phyloP scores from a whole-genome alignment of 2,888 invertebrate genomes.

The Sthenelais limicola region DNA sequence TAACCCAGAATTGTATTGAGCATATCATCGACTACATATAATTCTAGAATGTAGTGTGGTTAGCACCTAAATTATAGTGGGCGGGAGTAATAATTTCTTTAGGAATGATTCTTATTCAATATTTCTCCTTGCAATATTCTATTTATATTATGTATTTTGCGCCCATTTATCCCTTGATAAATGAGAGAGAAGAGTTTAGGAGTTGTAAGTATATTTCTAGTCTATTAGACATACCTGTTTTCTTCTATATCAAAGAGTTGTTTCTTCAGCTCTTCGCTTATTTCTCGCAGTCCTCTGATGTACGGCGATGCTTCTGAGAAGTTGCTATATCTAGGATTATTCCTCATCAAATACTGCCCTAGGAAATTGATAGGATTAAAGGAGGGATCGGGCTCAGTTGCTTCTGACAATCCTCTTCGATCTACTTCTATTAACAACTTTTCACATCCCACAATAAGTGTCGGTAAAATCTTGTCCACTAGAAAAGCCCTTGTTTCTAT shows the following conservation, averaged over 20 bases:
- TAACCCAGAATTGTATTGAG: too few relatives aligned
- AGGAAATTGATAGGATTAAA: slow-evolving; percentile 72
- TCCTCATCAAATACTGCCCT: slow-evolving; percentile 71
- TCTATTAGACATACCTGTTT: slow-evolving; percentile 63
- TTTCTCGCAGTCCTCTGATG: slow-evolving; percentile 67
- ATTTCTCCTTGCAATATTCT: too few relatives aligned
- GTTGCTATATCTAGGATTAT: slow-evolving; percentile 71
- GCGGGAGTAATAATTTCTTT: too few relatives aligned
- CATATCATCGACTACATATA: too few relatives aligned
- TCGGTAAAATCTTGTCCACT: slow-evolving; percentile 70
- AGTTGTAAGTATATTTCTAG: neutral
- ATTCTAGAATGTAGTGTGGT: too few relatives aligned
- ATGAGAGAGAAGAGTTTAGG: too few relatives aligned
- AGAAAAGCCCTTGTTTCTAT: slow-evolving; percentile 68
- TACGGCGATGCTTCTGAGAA: slow-evolving; percentile 72
- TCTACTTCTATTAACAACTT: slow-evolving; percentile 70
- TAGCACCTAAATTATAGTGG: too few relatives aligned
- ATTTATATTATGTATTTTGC: too few relatives aligned
- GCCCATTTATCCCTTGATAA: too few relatives aligned
- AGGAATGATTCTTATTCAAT: too few relatives aligned
- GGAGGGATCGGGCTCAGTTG: slow-evolving; percentile 60
- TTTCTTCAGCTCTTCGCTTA: slow-evolving; percentile 67
- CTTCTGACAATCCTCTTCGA: slow-evolving; percentile 62
- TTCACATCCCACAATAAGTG: slow-evolving; percentile 71
- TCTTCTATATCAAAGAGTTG: slow-evolving; percentile 69